Base-by-base conservation (phyloP, 2,888 invertebrate species). In the Brenthis ino region DNA sequence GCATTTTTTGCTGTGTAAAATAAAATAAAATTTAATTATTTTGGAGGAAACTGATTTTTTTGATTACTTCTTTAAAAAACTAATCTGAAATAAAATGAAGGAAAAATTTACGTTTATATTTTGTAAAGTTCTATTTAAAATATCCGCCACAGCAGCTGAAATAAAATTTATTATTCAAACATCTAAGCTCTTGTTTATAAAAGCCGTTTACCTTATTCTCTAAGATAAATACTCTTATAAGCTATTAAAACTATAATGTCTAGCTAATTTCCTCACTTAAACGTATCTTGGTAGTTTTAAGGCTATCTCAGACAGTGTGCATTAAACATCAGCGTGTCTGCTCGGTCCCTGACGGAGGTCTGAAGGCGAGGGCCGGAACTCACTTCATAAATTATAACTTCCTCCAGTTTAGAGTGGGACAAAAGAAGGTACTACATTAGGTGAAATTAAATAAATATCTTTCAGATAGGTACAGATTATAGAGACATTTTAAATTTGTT, bases 351-450 rank as follows among this genome's bases (percentile, higher is more conserved):
- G 75, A 77, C 80, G 77, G 79, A 74, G 78, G 77, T 76, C 78
- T 69, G 78, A 83, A 85, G 86, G 80, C 77, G 75, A 74, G 80
- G 79, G 78, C 86, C 89, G 91, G 91, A 92, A 89, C 84, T 86
- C 69, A 70, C 77, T 91, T 77, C 90, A 92, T 92, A 92, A 92
- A 90, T 92, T 89, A 92, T 92, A 90, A 91, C 89, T 89, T 91
- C 91, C 91, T 88, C 78, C 89, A 90, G 91, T 91, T 89, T 82
- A 82, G 80, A 84, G 84, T 85, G 82, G 79, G 85, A 83, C 82
- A 81, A 82, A 84, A 69, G 70, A 57, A 51, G 76, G 43, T 61
- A 33, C 20, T 78, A 85, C 85, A 91, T 75, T 77, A 77, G 80
- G 75, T 68, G 85, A 69, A 65, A 76, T 76, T 28, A 28, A 14